Base-by-base conservation (phyloP, 2,113 vertebrate genomes). In the Sigmodon hispidus region DNA sequence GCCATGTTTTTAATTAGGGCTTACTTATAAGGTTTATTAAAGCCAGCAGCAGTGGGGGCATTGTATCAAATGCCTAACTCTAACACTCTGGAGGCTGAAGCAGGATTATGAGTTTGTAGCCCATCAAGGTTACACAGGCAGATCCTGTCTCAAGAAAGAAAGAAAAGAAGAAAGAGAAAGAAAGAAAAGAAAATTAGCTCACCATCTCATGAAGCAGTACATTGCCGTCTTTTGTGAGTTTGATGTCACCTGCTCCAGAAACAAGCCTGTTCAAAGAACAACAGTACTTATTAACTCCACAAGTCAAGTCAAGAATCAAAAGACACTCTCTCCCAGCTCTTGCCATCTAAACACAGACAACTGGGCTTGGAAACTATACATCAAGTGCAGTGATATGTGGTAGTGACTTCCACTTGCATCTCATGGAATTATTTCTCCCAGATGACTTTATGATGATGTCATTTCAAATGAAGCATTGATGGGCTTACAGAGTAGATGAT, bases 191-290 rank as follows among this genome's bases (percentile, higher is more conserved):
- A 7, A 45, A 52, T 34, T 31, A 85, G 59, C 99, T 99, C 98
- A 99, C 99, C 99, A 99, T 99, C 96, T 99, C 99, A 76, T 99
- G 99, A 95, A 99, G 98, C 96, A 99, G 97, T 87, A 99, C 99
- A 96, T 99, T 99, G 73, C 99, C 99, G 97, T 99, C 99, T 99
- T 99, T 99, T 98, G 99, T 99, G 95, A 99, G 98, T 80, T 99
- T 99, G 89, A 99, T 99, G 97, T 99, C 99, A 89, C 99, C 99
- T 22, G 99, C 97, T 3, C 99, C 99, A 84, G 99, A 99, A 80
- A 99, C 99, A 94, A 99, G 98, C 99, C 99, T 99, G 97, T 95
- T 91, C 69, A 91, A 50, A 91, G 92, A 96, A 96, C 29, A 97
- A 75, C 8, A 7, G 89, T 84, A 22, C 34, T 94, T 87, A 94